Evolutionary conservation across 2,113 vertebrate genomes (phyloP).

Genomic region (Trichomycterus rosablanca): DNA sequence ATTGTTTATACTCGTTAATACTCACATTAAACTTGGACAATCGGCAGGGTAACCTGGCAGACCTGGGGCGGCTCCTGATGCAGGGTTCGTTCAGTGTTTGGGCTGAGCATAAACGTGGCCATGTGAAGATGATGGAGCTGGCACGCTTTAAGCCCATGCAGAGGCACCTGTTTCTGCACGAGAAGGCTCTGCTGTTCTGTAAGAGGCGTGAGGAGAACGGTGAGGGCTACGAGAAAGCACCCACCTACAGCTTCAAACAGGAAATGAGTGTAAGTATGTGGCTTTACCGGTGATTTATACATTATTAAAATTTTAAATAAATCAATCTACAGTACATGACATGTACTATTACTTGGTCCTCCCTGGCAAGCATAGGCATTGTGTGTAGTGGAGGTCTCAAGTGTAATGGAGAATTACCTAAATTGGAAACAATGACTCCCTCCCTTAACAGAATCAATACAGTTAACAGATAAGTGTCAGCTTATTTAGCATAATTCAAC

Average conservation of each 20-base stretch:
- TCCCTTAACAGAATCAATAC: too few relatives aligned
- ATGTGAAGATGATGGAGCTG: constrained; percentile 93
- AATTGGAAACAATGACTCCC: too few relatives aligned
- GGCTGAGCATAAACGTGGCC: constrained; percentile 95
- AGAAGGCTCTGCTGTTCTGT: constrained; percentile 94
- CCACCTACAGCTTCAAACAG: constrained; percentile 96
- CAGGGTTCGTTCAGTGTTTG: constrained; percentile 96
- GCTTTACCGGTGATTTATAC: too few relatives aligned
- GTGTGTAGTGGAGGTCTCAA: too few relatives aligned
- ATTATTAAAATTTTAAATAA: too few relatives aligned
- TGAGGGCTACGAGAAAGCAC: constrained; percentile 95
- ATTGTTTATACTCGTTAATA: too few relatives aligned
- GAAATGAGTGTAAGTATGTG: constrained; percentile 81
- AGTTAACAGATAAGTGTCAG: too few relatives aligned
- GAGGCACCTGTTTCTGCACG: constrained; percentile 91
- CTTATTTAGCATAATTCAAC: too few relatives aligned
- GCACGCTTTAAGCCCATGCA: constrained; percentile 98
- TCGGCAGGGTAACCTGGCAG: constrained; percentile 81
- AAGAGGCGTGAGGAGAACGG: constrained; percentile 92
- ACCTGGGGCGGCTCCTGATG: constrained; percentile 92
- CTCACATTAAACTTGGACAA: not conserved
- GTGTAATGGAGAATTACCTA: too few relatives aligned
- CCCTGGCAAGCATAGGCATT: too few relatives aligned
- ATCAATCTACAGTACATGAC: too few relatives aligned
- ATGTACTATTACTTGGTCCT: too few relatives aligned